These are phyloP conservation scores for Platorchestia sp. DNA, from an alignment of 1,140 invertebrate species.

Conservation along the genomic window DNA sequence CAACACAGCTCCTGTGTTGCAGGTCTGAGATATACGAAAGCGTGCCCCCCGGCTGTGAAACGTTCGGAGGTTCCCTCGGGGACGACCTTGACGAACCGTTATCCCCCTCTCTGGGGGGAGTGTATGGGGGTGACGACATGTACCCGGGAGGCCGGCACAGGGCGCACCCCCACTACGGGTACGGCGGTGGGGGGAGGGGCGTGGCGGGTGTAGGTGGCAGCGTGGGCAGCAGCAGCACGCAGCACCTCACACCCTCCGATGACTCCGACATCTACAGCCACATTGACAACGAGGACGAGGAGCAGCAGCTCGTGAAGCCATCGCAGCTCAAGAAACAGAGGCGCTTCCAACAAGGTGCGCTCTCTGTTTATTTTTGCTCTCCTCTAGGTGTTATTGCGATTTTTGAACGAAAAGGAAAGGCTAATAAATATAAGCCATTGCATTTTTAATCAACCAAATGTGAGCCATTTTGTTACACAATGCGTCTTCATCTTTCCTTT, in stretches of 20 bases:
- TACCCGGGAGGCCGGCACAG: constrained; percentile 70
- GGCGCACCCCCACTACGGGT: constrained; percentile 56
- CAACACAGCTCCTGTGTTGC: constrained; percentile 59
- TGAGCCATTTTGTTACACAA: too few species aligned
- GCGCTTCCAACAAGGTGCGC: constrained; percentile 69
- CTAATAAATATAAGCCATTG: too few species aligned
- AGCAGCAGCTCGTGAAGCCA: constrained; percentile 74
- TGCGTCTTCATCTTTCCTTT: too few species aligned
- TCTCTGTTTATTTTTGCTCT: background rate
- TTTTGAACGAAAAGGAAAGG: too few species aligned
- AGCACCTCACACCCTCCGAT: constrained; percentile 76
- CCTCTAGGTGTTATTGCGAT: too few species aligned
- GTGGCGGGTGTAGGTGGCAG: constrained; percentile 12
- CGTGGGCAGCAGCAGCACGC: constrained; percentile 57
- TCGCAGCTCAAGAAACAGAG: constrained; percentile 73
- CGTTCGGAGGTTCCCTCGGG: constrained; percentile 74
- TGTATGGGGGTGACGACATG: constrained; percentile 67
- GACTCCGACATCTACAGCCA: constrained; percentile 80
- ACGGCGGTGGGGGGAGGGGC: constrained; percentile 57
- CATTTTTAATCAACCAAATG: too few species aligned
- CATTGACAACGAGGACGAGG: constrained; percentile 72
- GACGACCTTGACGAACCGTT: constrained; percentile 73
- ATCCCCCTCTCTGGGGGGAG: constrained; percentile 68
- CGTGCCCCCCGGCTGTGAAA: constrained; percentile 72
- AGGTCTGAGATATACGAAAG: constrained; percentile 89